Conservation (phyloP, 2,113 vertebrate genomes). For the Seriola dumerili region DNA sequence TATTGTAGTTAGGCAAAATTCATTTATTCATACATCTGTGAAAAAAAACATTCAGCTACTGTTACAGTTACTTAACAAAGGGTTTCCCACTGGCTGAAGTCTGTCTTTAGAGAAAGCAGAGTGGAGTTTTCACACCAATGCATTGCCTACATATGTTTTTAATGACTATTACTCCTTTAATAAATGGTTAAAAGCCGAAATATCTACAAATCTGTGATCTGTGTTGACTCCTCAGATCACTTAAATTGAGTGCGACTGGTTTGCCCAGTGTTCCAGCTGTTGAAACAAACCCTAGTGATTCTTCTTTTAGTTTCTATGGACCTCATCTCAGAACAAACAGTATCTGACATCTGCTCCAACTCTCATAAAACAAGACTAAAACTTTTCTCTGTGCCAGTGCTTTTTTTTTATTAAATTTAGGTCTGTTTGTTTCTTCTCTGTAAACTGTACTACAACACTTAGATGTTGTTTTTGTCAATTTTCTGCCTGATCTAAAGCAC, state of each 20-base stretch:
- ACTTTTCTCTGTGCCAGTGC: background rate
- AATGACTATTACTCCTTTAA: background rate
- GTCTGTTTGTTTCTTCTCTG: background rate
- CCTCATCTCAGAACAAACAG: background rate
- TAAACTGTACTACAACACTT: background rate
- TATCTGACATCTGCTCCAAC: slow-evolving; percentile 6
- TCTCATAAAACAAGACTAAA: background rate
- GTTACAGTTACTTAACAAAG: background rate
- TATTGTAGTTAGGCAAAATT: background rate
- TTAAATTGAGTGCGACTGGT: background rate
- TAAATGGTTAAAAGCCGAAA: slow-evolving; percentile 2
- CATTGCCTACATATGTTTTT: background rate
- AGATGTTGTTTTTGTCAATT: background rate
- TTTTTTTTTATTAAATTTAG: background rate
- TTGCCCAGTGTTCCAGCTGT: background rate
- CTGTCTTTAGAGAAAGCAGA: background rate
- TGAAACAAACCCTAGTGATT: background rate
- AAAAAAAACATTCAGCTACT: slow-evolving; percentile 2
- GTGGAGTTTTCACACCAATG: background rate
- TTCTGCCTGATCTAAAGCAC: background rate
- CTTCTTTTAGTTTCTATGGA: background rate
- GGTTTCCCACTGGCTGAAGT: background rate
- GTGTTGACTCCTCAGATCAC: background rate
- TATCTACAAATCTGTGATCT: slow-evolving; percentile 25
- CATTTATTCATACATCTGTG: background rate